Evolutionary conservation across 2,888 invertebrate genomes (phyloP).

Genomic region (Polyommatus iphigenia): DNA sequence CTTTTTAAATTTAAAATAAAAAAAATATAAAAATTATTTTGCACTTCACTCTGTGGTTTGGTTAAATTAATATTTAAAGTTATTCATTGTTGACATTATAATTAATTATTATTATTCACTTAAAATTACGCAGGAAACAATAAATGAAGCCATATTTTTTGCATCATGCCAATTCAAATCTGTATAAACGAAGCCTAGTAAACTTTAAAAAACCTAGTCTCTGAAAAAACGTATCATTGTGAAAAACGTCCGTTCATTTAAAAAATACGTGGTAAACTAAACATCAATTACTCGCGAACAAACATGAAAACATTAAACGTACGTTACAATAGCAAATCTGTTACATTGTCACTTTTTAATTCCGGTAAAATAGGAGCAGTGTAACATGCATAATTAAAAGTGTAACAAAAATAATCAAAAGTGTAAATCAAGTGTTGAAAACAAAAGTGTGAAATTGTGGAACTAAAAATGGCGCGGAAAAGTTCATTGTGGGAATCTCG

Average conservation of each 20-base stretch:
- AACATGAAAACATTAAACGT: neutral
- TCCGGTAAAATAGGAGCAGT: neutral
- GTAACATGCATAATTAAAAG: neutral
- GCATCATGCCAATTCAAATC: neutral
- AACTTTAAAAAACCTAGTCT: neutral
- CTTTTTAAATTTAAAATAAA: too few relatives aligned
- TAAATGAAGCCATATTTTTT: neutral
- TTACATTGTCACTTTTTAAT: slow-evolving; percentile 11
- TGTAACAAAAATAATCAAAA: slow-evolving; percentile 16
- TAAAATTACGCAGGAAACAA: neutral
- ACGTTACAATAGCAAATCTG: neutral
- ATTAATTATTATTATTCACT: neutral
- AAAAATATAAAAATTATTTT: neutral
- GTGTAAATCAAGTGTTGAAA: neutral
- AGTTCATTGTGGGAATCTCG: slow-evolving; percentile 13
- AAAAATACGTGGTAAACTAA: neutral
- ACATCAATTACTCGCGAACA: neutral
- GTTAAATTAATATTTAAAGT: too few relatives aligned
- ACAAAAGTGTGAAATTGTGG: neutral
- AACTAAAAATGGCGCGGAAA: slow-evolving; percentile 27
- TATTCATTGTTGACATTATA: neutral
- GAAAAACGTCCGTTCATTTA: neutral
- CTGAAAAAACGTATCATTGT: neutral
- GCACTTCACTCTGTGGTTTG: neutral
- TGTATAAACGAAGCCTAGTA: neutral